phyloP scores from a whole-genome alignment of 2,797 vertebrate genomes.

The Nannoperca obscura region DNA sequence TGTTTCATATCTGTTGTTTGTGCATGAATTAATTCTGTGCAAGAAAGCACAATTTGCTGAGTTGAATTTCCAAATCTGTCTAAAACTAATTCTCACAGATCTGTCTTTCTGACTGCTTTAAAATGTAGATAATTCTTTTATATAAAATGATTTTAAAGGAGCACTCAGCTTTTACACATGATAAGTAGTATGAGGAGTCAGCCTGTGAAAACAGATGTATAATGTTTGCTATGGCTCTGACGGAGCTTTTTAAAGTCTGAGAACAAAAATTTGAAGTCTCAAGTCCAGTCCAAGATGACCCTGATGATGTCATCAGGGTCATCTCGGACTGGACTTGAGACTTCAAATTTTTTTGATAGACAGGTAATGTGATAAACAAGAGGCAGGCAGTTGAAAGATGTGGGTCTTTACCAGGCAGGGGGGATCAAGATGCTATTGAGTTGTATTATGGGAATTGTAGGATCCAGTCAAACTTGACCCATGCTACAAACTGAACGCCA shows the following conservation, averaged over 20 bases:
- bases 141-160: background rate
- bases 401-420: background rate
- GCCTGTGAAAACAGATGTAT: background rate
- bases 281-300: no score
- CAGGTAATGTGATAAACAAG: background rate
- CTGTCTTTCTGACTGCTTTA: background rate
- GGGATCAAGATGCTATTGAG: background rate
- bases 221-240: background rate
- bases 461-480: background rate
- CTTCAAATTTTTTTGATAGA: background rate
- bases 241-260: background rate
- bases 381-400: background rate
- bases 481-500: background rate
- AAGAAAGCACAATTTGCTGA: background rate
- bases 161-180: background rate
- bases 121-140: background rate
- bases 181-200: background rate
- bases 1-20: slow-evolving; percentile 5
- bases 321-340: background rate
- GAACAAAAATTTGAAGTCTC: no score
- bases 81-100: background rate
- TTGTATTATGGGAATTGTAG: slow-evolving; percentile 28
- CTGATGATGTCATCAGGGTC: background rate
- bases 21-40: background rate
- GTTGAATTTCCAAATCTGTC: background rate